Evolutionary conservation across 1,140 invertebrate species (phyloP).

Genomic region (Bradynema listronoti): DNA sequence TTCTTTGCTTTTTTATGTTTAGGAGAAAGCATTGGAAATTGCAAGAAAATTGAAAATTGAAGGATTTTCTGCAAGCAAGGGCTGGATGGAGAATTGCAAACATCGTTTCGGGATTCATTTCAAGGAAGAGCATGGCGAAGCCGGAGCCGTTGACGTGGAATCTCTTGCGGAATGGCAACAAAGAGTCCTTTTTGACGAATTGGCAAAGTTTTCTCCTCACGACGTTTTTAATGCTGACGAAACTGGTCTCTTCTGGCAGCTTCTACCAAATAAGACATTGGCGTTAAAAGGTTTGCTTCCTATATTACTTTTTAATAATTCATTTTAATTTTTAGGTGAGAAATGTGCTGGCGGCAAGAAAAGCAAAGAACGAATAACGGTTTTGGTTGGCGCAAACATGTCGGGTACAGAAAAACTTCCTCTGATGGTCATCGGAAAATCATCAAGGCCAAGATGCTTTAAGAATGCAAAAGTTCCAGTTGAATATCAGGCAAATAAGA

Average conservation of each 20-base stretch:
- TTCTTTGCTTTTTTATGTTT: too few species aligned
- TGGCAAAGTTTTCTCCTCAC: background rate
- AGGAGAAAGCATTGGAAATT: too few species aligned
- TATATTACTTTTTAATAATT: too few species aligned
- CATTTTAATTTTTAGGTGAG: conserved; percentile 2
- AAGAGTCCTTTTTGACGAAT: too few species aligned
- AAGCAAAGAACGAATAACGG: conserved; percentile 60
- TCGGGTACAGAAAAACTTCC: conserved; percentile 59
- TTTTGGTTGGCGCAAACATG: conserved; percentile 59
- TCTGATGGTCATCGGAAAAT: conserved; percentile 61
- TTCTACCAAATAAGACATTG: background rate
- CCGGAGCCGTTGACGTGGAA: too few species aligned
- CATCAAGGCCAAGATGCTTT: conserved; percentile 60
- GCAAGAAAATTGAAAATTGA: too few species aligned
- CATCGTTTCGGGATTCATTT: too few species aligned
- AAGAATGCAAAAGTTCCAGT: conserved; percentile 59
- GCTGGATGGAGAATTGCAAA: too few species aligned
- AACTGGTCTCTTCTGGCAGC: conserved; percentile 4
- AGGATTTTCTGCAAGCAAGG: too few species aligned
- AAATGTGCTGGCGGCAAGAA: conserved; percentile 56
- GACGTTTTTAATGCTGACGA: conserved; percentile 11
- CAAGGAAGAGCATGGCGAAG: too few species aligned
- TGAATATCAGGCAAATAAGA: conserved; percentile 59
- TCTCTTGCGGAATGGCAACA: too few species aligned
- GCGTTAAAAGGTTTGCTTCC: conserved; percentile 1